Evolutionary conservation across 2,888 invertebrate genomes (phyloP), one percentile per base, ranked within the genome.

Genomic region (Hemicrepidius hirtus): DNA sequence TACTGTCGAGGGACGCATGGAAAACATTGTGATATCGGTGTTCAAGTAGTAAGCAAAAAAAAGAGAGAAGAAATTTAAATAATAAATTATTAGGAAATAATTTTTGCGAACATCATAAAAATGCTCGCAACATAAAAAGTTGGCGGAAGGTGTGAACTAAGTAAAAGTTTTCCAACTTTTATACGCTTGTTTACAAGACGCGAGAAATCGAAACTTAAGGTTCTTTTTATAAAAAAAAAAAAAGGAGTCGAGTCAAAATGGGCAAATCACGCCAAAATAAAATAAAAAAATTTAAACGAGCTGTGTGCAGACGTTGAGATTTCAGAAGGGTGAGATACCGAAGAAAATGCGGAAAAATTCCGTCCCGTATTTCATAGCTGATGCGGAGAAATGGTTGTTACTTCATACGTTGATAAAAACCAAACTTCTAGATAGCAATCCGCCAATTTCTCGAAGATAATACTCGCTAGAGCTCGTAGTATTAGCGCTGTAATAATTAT

Each of bases 391-490:
- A 69, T 73, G 73, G 73, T 69, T 62, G 66, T 68, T 59, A 28
- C 41, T 59, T 44, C 55, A 64, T 44, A 68, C 41, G 57, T 57
- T 72, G 13, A 55, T 62, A 49, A 69, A 69, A 60, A 65, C 53
- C 16, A 68, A 71, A 64, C 44, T 68, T 24, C 41, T 73, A 73
- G 72, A 60, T 73, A 75, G 64, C 41, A 74, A 75, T 69, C 41
- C 50, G 55, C 46, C 49, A 37, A 75, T 64, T 41, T 67, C 60
- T 53, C 71, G 40, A 67, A 75, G 75, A 73, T 75, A 75, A 75
- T 75, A 75, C 59, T 72, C 66, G 44, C 72, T 75, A 64, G 71
- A 69, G 49, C 41, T 68, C 74, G 74, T 75, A 75, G 75, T 70
- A 28, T 59, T 73, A 75, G 72, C 13, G 3, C 13, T 13, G 40